A percentile compares a stretch with the other conserved stretches of the same genome.
Evolutionary conservation across 2,113 vertebrate species (phyloP).

Genomic region (Dipodomys spectabilis): DNA sequence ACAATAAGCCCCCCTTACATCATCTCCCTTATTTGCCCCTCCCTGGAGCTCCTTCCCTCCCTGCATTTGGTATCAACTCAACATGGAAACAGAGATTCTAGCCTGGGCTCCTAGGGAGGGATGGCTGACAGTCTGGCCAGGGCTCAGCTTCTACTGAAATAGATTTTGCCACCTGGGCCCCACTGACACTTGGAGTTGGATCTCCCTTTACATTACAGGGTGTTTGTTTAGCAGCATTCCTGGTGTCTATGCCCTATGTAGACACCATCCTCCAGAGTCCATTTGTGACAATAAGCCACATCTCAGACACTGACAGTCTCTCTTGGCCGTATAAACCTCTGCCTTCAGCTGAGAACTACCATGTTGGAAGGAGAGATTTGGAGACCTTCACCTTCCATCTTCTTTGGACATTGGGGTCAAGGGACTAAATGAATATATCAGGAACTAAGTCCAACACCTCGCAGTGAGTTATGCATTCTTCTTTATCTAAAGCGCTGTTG

Average conservation of each 20-base stretch:
- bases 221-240: neutral
- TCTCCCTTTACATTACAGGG: neutral
- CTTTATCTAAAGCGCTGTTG: too few relatives aligned
- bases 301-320: neutral
- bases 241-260: neutral
- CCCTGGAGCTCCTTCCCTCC: slow-evolving; percentile 20
- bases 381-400: neutral
- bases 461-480: neutral
- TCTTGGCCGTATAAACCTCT: neutral
- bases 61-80: neutral
- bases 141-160: too few relatives aligned
- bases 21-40: slow-evolving; percentile 19
- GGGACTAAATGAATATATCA: neutral
- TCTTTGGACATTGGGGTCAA: neutral
- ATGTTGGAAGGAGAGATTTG: neutral
- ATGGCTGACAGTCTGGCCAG: fast-evolving
- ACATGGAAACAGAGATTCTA: slow-evolving; percentile 58
- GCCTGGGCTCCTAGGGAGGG: neutral
- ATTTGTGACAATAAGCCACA: neutral
- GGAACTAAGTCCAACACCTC: neutral
- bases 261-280: fast-evolving
- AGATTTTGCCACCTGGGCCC: neutral
- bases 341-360: neutral
- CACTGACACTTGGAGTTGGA: neutral
- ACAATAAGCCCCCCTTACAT: neutral